Evolutionary conservation across 2,797 vertebrate species (phyloP), one percentile per base, ranked within the genome.

Genomic region (Hoplostethus atlanticus): DNA sequence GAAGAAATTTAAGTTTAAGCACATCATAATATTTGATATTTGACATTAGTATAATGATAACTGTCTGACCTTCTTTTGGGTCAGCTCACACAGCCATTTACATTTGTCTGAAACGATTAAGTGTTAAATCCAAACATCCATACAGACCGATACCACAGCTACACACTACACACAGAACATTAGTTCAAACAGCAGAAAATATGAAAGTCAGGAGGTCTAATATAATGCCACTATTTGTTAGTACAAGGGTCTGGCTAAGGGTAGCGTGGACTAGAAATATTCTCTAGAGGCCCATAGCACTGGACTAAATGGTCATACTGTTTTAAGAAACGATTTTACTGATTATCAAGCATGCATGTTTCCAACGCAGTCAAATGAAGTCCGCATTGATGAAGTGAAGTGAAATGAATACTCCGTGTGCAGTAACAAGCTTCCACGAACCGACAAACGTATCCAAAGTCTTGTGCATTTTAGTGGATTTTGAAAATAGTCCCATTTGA

Each of bases 91-190:
- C 92, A 94, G 89, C 93, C 91, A 93, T 95, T 80, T 91, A 90
- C 94, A 93, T 95, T 94, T 94, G 92, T 94, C 94, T 82, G 66
- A 93, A 93, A 94, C 94, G 87, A 96, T 94, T 93, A 93, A 92
- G 93, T 93, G 93, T 90, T 47, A 91, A 93, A 84, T 92, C 90
- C 93, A 57, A 50, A 55, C 90, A 94, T 91, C 7, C 3, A 31
- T 4, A 9, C 36, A 36, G 38, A 9, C 8, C 34, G 12, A 57
- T n/a, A 1, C 34, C 6, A 60, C 60, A 15, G 15, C 16, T 42
- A 31, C 48, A n/a, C 25, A 74, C n/a, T 6, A 61, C 42, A 57
- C 21, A 58, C 12, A 10, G 28, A 5, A 47, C 40, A 44, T 16
- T 55, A 64, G 38, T n/a, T 60, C 0, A 28, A 6, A 21, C 44